Conservation (phyloP, 2,113 vertebrate genomes). For the Gallinago media region DNA sequence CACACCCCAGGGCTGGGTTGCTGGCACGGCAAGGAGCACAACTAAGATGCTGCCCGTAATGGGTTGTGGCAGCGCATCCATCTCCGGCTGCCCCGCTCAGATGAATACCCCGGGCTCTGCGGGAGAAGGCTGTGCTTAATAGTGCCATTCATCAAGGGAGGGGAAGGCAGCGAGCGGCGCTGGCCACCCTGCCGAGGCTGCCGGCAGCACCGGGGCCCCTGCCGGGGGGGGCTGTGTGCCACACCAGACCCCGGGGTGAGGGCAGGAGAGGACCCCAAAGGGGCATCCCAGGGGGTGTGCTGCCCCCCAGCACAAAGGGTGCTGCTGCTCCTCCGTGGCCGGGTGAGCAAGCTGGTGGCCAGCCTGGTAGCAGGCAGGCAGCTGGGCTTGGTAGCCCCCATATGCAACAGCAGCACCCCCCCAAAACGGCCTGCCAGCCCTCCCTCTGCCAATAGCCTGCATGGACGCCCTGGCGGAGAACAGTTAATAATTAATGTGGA, state of each 20-base stretch:
- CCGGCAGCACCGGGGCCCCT: fast-evolving
- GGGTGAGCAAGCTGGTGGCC: neutral
- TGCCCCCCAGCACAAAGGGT: neutral
- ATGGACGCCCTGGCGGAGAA: constrained; percentile 51
- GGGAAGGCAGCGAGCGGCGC: fast-evolving
- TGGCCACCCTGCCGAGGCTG: neutral
- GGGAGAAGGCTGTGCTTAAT: neutral
- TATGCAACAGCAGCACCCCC: neutral
- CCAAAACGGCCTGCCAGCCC: neutral
- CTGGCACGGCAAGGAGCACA: fast-evolving
- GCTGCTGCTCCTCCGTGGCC: neutral
- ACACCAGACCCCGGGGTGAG: fast-evolving
- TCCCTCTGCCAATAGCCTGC: constrained; percentile 56
- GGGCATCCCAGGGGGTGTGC: fast-evolving
- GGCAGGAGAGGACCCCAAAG: neutral
- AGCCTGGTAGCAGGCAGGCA: neutral
- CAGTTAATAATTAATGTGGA: constrained; percentile 84
- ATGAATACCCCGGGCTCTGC: neutral
- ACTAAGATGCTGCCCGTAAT: neutral
- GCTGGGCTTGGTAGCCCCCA: neutral
- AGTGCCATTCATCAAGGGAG: neutral
- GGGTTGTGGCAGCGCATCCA: constrained; percentile 17
- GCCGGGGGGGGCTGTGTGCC: neutral
- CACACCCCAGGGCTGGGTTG: neutral
- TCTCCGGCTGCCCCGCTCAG: neutral